Percentiles rank a stretch among this genome's conserved stretches.
phyloP scores from a whole-genome alignment of 2,113 vertebrate species.

The Scomber japonicus region DNA sequence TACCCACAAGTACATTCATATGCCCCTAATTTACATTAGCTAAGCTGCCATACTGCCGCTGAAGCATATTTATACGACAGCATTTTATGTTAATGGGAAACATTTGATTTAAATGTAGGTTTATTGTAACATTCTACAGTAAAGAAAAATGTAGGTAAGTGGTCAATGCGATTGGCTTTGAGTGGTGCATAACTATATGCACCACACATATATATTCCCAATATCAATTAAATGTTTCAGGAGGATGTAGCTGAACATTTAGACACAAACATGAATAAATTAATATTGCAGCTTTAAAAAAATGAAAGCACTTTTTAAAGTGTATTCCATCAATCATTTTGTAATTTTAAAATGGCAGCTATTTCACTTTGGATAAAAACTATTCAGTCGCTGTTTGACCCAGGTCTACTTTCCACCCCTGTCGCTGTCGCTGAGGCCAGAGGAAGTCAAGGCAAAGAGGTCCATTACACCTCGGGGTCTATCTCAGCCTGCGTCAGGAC shows the following conservation, averaged over 20 bases:
- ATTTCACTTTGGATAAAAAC: conserved; percentile 69
- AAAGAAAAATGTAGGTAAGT: too few species aligned
- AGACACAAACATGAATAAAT: conserved; percentile 10
- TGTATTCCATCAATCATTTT: conserved; percentile 64
- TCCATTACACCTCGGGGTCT: conserved; percentile 79
- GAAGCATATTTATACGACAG: too few species aligned
- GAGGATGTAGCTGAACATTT: not conserved
- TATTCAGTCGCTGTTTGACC: conserved; percentile 74
- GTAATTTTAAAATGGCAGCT: conserved; percentile 67
- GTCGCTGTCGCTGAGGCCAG: conserved; percentile 63
- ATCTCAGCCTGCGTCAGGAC: conserved; percentile 80
- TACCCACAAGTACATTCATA: too few species aligned
- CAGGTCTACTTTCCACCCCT: conserved; percentile 58
- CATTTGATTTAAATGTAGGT: too few species aligned
- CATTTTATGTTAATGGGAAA: too few species aligned
- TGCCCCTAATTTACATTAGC: too few species aligned
- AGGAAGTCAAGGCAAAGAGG: conserved; percentile 83
- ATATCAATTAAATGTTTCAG: not conserved
- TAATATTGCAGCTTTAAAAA: conserved; percentile 23
- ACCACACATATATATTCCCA: not conserved
- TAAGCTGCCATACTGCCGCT: too few species aligned
- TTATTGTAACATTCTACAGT: too few species aligned
- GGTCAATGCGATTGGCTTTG: too few species aligned
- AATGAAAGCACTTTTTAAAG: conserved; percentile 30
- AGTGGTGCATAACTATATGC: too few species aligned